Percentiles rank a stretch among this genome's conserved stretches.
Conservation (phyloP, 2,888 invertebrate species). For the Orthonevra nobilis region DNA sequence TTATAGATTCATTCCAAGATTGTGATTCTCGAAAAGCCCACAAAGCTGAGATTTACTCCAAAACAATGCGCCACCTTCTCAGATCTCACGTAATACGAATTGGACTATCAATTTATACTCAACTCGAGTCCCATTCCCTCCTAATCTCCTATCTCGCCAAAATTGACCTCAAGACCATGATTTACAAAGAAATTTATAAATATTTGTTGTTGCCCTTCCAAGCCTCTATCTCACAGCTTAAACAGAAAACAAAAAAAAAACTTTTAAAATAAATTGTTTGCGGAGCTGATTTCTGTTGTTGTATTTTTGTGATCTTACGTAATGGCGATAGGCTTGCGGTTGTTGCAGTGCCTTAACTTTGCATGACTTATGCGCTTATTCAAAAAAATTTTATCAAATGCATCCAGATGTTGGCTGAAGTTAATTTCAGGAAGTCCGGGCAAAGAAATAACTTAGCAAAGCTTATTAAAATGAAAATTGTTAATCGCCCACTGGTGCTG, state of each 20-base stretch:
- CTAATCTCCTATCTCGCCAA: conserved; percentile 14
- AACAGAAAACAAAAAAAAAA: no score
- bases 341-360: conserved; percentile 11
- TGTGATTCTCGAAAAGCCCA: conserved; percentile 12
- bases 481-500: conserved; percentile 29
- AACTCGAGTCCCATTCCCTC: neutral
- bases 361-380: neutral
- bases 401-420: conserved; percentile 25
- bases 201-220: conserved; percentile 7
- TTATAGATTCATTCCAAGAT: neutral
- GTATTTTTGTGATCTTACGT: conserved; percentile 68
- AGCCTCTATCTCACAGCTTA: conserved; percentile 19
- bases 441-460: neutral
- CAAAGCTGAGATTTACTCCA: no score
- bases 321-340: conserved; percentile 40
- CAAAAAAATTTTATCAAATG: conserved; percentile 32
- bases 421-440: neutral
- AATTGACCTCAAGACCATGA: conserved; percentile 27
- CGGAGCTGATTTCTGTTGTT: conserved; percentile 36
- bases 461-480: neutral
- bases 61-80: no score
- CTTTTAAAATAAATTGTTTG: conserved; percentile 7
- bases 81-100: no score
- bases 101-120: no score
- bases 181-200: neutral